Percentiles rank a stretch among this genome's conserved stretches.
Evolutionary conservation across 2,797 vertebrate genomes (phyloP).

Genomic region (Sebastes hubbsi): DNA sequence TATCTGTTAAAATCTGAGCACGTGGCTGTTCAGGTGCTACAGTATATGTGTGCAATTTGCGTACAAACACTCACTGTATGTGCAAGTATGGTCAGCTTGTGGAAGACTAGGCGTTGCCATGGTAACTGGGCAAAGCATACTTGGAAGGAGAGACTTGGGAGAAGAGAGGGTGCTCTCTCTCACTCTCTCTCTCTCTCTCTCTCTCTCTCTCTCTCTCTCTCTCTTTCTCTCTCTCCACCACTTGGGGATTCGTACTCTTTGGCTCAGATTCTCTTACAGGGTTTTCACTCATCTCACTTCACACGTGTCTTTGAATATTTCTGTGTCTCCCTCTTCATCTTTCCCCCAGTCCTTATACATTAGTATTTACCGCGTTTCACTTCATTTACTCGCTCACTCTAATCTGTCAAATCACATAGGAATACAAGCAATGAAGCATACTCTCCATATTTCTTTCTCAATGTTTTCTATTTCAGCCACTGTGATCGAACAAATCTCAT

Average conservation of each 20-base stretch:
- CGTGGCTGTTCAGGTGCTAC: conserved; percentile 16
- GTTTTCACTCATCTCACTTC: conserved; percentile 57
- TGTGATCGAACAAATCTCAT: conserved; percentile 17
- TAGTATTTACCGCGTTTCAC: conserved; percentile 7
- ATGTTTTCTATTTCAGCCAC: neutral
- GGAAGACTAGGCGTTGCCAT: conserved; percentile 68
- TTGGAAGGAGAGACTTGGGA: conserved; percentile 53
- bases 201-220: conserved; percentile 27
- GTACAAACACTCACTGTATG: conserved; percentile 13
- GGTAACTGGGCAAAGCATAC: conserved; percentile 64
- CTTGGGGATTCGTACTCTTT: conserved; percentile 58
- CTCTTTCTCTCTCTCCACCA: conserved; percentile 31
- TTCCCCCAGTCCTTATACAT: conserved; percentile 21
- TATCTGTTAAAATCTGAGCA: conserved; percentile 5
- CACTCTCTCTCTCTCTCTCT: neutral
- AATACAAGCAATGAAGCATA: neutral
- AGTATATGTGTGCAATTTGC: conserved; percentile 7
- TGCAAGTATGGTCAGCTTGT: conserved; percentile 53
- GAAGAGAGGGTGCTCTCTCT: conserved; percentile 40
- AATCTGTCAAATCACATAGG: conserved; percentile 7
- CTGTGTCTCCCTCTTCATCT: conserved; percentile 29
- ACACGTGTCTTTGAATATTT: conserved; percentile 46
- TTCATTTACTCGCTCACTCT: conserved; percentile 16
- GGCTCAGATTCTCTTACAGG: conserved; percentile 44
- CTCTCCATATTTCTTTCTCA: neutral